phyloP scores from a whole-genome alignment of 2,113 vertebrate species.

The Macaca nemestrina region DNA sequence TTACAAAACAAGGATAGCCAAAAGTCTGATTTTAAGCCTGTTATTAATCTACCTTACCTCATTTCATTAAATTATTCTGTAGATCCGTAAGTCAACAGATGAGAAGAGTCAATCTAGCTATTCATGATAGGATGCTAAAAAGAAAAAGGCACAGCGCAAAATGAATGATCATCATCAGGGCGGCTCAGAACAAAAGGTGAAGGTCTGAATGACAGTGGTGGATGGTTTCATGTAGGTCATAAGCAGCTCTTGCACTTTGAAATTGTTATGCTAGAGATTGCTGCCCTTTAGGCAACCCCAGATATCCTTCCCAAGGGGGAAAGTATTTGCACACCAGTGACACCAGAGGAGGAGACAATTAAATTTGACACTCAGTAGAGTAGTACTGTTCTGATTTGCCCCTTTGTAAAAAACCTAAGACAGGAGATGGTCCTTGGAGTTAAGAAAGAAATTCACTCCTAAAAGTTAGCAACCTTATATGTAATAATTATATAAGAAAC shows the following conservation, averaged over 20 bases:
- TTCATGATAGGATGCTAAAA: neutral
- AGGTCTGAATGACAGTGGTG: neutral
- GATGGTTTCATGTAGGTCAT: neutral
- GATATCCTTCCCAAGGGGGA: neutral
- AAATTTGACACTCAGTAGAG: neutral
- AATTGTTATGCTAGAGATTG: neutral
- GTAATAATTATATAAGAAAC: neutral
- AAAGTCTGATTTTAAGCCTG: neutral
- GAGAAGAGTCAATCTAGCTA: neutral
- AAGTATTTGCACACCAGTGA: neutral
- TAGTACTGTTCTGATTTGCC: neutral
- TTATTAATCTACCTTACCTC: neutral
- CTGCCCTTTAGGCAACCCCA: neutral
- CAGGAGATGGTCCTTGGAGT: neutral
- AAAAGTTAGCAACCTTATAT: neutral
- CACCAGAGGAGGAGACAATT: neutral
- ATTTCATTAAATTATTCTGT: conserved; percentile 22
- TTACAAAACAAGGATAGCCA: conserved; percentile 13
- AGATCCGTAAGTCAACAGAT: neutral
- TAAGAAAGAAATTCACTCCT: conserved; percentile 10
- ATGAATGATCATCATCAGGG: neutral
- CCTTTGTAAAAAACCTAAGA: neutral
- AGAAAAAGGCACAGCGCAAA: neutral
- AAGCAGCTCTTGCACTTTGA: neutral
- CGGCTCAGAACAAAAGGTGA: neutral